These are phyloP conservation scores for Potamarius usumacintae DNA, from an alignment of 2,113 vertebrate genomes.

Conservation along the genomic window DNA sequence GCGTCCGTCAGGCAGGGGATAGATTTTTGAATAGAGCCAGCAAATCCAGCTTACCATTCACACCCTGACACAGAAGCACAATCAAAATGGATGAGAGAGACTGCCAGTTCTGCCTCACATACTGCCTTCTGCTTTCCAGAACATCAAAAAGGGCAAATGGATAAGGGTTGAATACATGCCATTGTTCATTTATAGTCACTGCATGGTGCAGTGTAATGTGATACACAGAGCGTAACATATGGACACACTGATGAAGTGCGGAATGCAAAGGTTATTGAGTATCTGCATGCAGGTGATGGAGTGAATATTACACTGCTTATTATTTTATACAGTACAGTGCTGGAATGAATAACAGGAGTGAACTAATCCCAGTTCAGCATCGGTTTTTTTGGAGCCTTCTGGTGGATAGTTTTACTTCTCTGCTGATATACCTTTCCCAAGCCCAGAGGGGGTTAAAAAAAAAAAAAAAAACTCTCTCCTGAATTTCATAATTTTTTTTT, in stretches of 20 bases:
- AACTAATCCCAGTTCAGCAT: neutral
- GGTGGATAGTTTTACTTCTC: neutral
- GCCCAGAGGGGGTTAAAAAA: neutral
- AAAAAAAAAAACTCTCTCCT: neutral
- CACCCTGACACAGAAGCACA: slow-evolving; percentile 23
- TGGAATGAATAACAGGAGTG: neutral
- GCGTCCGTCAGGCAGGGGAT: slow-evolving; percentile 22
- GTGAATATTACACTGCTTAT: neutral
- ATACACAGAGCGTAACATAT: neutral
- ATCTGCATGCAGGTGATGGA: neutral
- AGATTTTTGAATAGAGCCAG: slow-evolving; percentile 30
- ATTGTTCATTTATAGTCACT: slow-evolving; percentile 29
- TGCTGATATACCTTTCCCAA: neutral
- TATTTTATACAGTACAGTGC: neutral
- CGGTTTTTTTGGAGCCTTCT: neutral
- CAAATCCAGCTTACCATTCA: slow-evolving; percentile 23
- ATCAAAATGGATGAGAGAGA: slow-evolving; percentile 9
- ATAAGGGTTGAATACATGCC: slow-evolving; percentile 5
- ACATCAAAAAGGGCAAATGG: slow-evolving; percentile 14
- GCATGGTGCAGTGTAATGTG: neutral
- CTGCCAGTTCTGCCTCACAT: neutral
- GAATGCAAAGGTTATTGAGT: neutral
- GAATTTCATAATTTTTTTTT: neutral
- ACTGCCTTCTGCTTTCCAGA: slow-evolving; percentile 24
- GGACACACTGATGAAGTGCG: neutral